phyloP scores from a whole-genome alignment of 2,888 invertebrate genomes.

The Drymonia ruficornis region DNA sequence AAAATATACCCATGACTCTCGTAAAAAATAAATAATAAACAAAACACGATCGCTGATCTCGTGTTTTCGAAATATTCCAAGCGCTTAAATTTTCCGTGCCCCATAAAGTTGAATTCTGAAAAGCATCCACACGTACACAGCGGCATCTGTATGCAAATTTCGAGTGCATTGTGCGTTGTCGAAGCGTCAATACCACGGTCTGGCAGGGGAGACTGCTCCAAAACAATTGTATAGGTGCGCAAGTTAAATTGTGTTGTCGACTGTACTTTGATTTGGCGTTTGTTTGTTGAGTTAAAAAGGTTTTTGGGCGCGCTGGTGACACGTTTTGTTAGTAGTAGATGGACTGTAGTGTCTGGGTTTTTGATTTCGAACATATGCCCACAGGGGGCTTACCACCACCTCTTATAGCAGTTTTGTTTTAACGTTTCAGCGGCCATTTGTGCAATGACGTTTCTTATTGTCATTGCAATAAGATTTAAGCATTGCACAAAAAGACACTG shows the following conservation, averaged over 20 bases:
- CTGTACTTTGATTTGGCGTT: slow-evolving; percentile 33
- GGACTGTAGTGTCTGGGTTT: too few relatives aligned
- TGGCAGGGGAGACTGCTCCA: slow-evolving; percentile 49
- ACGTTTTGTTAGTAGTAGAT: neutral
- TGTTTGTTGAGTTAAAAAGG: slow-evolving; percentile 18
- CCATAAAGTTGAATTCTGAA: slow-evolving; percentile 7
- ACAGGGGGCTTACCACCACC: too few relatives aligned
- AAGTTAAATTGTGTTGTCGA: slow-evolving; percentile 62
- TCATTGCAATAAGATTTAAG: too few relatives aligned
- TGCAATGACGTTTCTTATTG: too few relatives aligned
- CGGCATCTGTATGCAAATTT: slow-evolving; percentile 67
- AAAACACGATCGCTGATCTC: neutral
- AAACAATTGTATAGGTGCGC: slow-evolving; percentile 61
- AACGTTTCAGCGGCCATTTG: too few relatives aligned
- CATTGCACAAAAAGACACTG: too few relatives aligned
- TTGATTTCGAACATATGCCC: too few relatives aligned
- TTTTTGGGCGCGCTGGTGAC: neutral
- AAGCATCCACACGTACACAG: slow-evolving; percentile 15
- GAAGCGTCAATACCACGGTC: slow-evolving; percentile 46
- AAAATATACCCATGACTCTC: too few relatives aligned
- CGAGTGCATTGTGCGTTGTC: slow-evolving; percentile 59
- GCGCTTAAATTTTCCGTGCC: neutral
- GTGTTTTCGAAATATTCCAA: neutral
- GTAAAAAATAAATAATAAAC: neutral
- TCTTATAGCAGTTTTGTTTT: too few relatives aligned